Base-by-base conservation (phyloP, 2,113 vertebrate species). In the Muscicapa adusta region DNA sequence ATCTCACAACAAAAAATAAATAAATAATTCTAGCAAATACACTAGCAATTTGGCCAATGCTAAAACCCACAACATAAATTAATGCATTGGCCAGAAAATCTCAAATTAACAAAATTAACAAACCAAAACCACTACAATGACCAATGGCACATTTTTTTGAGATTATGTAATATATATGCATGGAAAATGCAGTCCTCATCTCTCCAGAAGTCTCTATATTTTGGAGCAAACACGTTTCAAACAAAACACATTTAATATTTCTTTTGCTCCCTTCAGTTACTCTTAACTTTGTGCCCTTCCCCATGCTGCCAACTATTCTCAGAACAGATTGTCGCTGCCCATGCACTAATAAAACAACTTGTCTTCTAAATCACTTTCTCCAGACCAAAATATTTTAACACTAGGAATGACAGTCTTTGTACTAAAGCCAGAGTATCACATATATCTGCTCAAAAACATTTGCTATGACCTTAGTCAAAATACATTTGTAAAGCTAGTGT, bases 351-450 rank as follows among this genome's bases (percentile, higher is more conserved):
- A 89, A 89, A 94, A 88, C 68, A 79, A 70, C 58, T 67, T 84
- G 51, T 51, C 57, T 79, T 90, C 62, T 78, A 85, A 85, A 89
- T 67, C 68, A 40, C 31, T 81, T 95, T 62, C 36, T 88, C 25
- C 45, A 68, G 56, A 87, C 73, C 61, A 89, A 88, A 94, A 78
- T 68, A 84, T 89, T 89, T 86, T 80, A 89, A 78, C 19, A 82
- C 68, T 33, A 68, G 18, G 26, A 86, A 77, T 71, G 18, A 18
- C 29, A 86, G 28, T 47, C 89, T 81, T 94, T 29, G 25, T 81
- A 60, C 31, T 77, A 33, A 85, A 89, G 63, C 25, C 56, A 94
- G 56, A 88, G 34, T 78, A 89, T n/a, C 22, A 40, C 9, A 34
- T 42, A 9, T 45, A 74, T 43, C 5, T 2, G 16, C 79, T 86